Percentiles rank a stretch among this genome's conserved stretches.
phyloP scores from a whole-genome alignment of 1,140 invertebrate genomes.

The Leptopilina clavipes region DNA sequence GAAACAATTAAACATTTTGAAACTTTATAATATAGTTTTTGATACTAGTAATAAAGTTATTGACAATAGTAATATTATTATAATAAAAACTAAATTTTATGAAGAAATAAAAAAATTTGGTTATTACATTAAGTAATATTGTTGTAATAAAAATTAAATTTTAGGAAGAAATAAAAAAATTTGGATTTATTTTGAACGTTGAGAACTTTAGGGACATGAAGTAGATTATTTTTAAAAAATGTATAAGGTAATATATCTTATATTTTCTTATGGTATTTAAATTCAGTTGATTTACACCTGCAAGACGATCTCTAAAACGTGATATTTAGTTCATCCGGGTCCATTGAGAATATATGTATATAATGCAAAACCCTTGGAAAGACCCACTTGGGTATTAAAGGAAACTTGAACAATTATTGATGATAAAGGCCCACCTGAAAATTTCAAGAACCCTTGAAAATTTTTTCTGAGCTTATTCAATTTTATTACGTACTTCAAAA shows the following conservation, averaged over 20 bases:
- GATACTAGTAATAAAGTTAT: too few species aligned
- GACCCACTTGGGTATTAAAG: constrained; percentile 28
- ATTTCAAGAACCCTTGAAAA: background rate
- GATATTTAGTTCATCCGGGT: constrained; percentile 31
- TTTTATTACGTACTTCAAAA: background rate
- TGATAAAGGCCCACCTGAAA: background rate
- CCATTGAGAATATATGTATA: constrained; percentile 6
- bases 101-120: too few species aligned
- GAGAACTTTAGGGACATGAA: too few species aligned
- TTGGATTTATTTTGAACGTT: too few species aligned
- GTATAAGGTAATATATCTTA: background rate
- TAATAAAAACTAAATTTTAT: too few species aligned
- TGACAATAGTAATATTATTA: too few species aligned
- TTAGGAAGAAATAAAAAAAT: too few species aligned
- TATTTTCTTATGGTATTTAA: background rate
- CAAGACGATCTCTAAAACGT: background rate
- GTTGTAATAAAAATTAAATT: too few species aligned
- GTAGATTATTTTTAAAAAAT: background rate
- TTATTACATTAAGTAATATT: too few species aligned
- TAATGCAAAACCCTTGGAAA: constrained; percentile 16
- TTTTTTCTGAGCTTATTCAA: background rate
- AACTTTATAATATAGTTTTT: too few species aligned
- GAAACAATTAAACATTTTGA: too few species aligned
- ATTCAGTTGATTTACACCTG: constrained; percentile 23
- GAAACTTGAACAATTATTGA: background rate